Evolutionary conservation across 2,797 vertebrate genomes (phyloP).

Genomic region (Cossypha niveicapilla): DNA sequence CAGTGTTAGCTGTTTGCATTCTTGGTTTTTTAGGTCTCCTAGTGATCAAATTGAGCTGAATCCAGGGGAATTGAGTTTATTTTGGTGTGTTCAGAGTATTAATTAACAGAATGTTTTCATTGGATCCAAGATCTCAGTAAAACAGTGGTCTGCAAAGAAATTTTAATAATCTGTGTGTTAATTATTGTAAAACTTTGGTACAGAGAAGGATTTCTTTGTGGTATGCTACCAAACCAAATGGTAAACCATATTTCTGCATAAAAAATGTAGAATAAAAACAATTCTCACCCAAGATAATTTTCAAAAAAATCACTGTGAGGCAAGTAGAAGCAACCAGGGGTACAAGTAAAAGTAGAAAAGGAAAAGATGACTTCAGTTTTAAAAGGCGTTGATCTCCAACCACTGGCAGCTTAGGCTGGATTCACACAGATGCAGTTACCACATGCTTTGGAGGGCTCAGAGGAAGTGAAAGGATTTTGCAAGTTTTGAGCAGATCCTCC

Average conservation of each 20-base stretch:
- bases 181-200: neutral
- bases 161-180: neutral
- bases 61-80: neutral
- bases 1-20: neutral
- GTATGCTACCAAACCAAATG: neutral
- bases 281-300: neutral
- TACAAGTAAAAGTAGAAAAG: neutral
- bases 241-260: neutral
- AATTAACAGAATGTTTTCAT: neutral
- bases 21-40: neutral
- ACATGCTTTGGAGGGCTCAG: neutral
- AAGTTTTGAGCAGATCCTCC: neutral
- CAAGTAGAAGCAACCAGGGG: neutral
- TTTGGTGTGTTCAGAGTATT: neutral
- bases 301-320: neutral
- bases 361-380: neutral
- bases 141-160: neutral
- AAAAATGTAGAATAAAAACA: neutral
- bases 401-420: neutral
- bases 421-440: neutral
- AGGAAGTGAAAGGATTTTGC: neutral
- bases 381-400: neutral
- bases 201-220: neutral
- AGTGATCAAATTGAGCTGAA: neutral
- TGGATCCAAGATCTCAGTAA: neutral